These are phyloP conservation scores for Turritopsis dohrnii DNA, from an alignment of 30 jellyfish, hydroid and myxozoan species.

Conservation along the genomic window DNA sequence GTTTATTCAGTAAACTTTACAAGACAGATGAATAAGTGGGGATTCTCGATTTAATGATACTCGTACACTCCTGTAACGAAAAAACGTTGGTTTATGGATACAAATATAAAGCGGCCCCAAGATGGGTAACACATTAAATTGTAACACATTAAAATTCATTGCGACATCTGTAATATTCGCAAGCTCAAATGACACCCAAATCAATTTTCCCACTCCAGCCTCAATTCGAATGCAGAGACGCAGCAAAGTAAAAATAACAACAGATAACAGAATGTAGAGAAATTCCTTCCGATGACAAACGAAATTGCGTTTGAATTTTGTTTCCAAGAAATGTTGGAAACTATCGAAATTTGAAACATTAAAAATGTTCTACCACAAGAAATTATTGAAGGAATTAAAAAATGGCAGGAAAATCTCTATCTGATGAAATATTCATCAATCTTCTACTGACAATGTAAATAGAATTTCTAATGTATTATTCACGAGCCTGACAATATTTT, in stretches of 20 bases:
- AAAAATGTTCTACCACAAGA: not conserved
- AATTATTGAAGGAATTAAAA: not conserved
- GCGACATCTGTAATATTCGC: too few species aligned
- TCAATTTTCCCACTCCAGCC: too few species aligned
- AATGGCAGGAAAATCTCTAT: not conserved
- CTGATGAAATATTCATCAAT: not conserved
- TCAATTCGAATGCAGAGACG: too few species aligned
- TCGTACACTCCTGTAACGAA: conserved; percentile 37
- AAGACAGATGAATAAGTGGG: conserved; percentile 60
- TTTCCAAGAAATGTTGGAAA: not conserved
- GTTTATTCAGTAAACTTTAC: not conserved
- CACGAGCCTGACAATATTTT: not conserved
- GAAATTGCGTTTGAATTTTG: too few species aligned
- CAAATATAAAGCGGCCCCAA: too few species aligned
- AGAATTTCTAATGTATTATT: not conserved
- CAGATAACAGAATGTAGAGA: too few species aligned
- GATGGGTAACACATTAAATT: too few species aligned
- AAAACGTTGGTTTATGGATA: not conserved
- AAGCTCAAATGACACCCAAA: too few species aligned
- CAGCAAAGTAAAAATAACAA: too few species aligned
- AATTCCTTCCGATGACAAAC: too few species aligned
- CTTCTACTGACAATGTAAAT: not conserved
- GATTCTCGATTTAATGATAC: conserved; percentile 53
- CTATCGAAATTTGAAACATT: not conserved
- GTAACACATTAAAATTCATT: too few species aligned